These are phyloP conservation scores for Phyllotreta striolata DNA, from an alignment of 2,888 invertebrate genomes.

Conservation along the genomic window DNA sequence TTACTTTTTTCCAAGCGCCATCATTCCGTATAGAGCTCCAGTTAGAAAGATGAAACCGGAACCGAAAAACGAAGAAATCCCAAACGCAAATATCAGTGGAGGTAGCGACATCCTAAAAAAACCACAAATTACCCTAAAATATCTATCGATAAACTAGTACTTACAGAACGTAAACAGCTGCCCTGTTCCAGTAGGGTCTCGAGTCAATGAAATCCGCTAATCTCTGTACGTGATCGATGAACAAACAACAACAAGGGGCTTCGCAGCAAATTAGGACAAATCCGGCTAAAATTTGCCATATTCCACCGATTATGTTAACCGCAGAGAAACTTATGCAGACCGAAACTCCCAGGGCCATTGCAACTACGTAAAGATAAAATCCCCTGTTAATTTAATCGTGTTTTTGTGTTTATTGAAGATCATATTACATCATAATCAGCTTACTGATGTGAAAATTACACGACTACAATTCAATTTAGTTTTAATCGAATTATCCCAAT, in stretches of 20 bases:
- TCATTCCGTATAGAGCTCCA: slow-evolving; percentile 91
- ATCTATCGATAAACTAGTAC: slow-evolving; percentile 56
- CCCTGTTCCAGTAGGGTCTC: slow-evolving; percentile 90
- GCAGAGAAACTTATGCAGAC: slow-evolving; percentile 75
- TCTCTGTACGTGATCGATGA: slow-evolving; percentile 91
- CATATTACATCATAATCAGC: too few relatives aligned
- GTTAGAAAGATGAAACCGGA: slow-evolving; percentile 88
- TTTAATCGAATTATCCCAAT: not conserved
- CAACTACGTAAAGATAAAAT: slow-evolving; percentile 67
- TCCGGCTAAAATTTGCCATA: slow-evolving; percentile 89
- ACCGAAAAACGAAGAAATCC: slow-evolving; percentile 81
- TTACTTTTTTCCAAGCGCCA: slow-evolving; percentile 95
- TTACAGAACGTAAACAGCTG: slow-evolving; percentile 84
- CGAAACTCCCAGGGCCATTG: slow-evolving; percentile 82
- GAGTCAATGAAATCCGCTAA: slow-evolving; percentile 84
- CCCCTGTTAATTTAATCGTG: too few relatives aligned
- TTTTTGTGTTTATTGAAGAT: too few relatives aligned
- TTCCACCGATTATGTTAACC: slow-evolving; percentile 74
- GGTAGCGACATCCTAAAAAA: slow-evolving; percentile 77
- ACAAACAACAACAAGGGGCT: slow-evolving; percentile 97
- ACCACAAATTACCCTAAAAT: slow-evolving; percentile 5
- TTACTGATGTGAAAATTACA: too few relatives aligned
- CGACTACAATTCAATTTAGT: too few relatives aligned
- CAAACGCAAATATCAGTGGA: slow-evolving; percentile 80
- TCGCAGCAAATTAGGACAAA: slow-evolving; percentile 89